Percentiles rank a stretch among this genome's conserved stretches.
phyloP scores from a whole-genome alignment of 2,797 vertebrate genomes.

The Neoniphon sammara region DNA sequence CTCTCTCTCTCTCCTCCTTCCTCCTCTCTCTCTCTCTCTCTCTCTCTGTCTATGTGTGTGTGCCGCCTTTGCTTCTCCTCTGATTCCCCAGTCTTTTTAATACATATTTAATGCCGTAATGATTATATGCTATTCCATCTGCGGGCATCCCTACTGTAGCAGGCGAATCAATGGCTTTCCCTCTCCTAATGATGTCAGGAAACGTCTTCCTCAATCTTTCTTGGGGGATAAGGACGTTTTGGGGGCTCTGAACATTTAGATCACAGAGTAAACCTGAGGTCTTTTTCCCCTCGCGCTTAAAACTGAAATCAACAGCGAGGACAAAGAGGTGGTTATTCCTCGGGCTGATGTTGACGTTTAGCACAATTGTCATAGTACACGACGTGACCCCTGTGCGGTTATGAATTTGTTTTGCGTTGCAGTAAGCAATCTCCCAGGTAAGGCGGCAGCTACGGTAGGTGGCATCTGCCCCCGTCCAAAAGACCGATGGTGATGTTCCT shows the following conservation, averaged over 20 bases:
- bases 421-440: slow-evolving; percentile 29
- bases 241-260: slow-evolving; percentile 45
- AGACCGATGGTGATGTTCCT: slow-evolving; percentile 56
- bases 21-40: neutral
- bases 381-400: slow-evolving; percentile 24
- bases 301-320: slow-evolving; percentile 22
- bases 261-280: slow-evolving; percentile 38
- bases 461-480: slow-evolving; percentile 28
- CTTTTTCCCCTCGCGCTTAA: slow-evolving; percentile 23
- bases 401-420: slow-evolving; percentile 44
- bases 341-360: slow-evolving; percentile 41
- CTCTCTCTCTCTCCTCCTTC: neutral
- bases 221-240: slow-evolving; percentile 29
- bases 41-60: slow-evolving; percentile 41
- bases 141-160: slow-evolving; percentile 66
- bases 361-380: slow-evolving; percentile 26
- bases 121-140: slow-evolving; percentile 78
- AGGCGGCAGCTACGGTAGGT: slow-evolving; percentile 16
- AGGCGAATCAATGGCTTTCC: slow-evolving; percentile 72
- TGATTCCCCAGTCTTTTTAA: slow-evolving; percentile 78
- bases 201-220: slow-evolving; percentile 59
- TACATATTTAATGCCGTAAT: slow-evolving; percentile 83
- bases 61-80: slow-evolving; percentile 60
- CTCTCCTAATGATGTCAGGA: slow-evolving; percentile 76
- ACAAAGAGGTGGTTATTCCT: slow-evolving; percentile 25